Evolutionary conservation across 2,888 invertebrate genomes (phyloP).

Genomic region (Sisyra terminalis): DNA sequence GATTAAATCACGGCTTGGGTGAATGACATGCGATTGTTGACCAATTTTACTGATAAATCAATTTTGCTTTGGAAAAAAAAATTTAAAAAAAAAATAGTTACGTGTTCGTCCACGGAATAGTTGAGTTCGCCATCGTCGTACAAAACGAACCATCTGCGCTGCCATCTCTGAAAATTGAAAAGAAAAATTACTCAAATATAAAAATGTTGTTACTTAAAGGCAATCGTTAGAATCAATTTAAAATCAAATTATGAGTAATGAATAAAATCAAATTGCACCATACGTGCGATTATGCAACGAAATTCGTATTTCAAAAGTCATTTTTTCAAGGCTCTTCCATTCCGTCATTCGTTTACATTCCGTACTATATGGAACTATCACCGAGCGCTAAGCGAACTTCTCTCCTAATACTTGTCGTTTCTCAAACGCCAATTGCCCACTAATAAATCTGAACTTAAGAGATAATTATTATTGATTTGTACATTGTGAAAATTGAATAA

Average conservation of each 20-base stretch:
- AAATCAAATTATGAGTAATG: neutral
- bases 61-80: neutral
- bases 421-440: no score
- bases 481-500: no score
- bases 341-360: neutral
- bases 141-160: constrained; percentile 92
- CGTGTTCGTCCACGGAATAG: constrained; percentile 95
- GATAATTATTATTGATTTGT: no score
- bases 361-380: neutral
- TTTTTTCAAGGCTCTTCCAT: neutral
- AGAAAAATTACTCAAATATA: constrained; percentile 11
- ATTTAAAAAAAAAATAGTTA: constrained; percentile 52
- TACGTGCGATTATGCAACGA: neutral
- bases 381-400: neutral
- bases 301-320: neutral
- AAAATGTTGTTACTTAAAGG: no score
- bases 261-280: neutral
- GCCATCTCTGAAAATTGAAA: constrained; percentile 82
- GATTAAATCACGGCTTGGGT: no score
- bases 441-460: no score
- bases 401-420: neutral
- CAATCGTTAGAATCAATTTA: constrained; percentile 1
- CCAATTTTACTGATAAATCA: neutral
- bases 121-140: constrained; percentile 96
- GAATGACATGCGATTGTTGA: neutral